Evolutionary conservation across 2,888 invertebrate genomes (phyloP), one percentile per base, ranked within the genome.

Genomic region (Cremastobaeus sp.): DNA sequence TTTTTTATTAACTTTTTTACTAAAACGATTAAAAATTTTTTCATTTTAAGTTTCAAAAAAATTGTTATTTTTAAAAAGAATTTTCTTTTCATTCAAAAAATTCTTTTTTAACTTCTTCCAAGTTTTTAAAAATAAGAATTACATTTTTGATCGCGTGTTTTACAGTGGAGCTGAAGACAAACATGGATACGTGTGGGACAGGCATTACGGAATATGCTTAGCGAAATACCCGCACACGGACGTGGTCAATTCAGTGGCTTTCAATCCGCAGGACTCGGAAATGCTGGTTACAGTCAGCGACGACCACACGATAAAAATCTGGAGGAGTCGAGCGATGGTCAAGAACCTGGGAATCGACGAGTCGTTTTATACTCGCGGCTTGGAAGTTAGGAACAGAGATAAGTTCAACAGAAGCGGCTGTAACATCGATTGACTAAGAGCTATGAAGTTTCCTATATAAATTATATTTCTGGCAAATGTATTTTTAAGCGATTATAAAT

Each of bases 201-300:
- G 95, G 52, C 94, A 95, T 83, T 95, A 95, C 83, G 94, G 95
- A 3, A 90, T 92, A 3, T 93, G 93, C 82, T 87, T 96, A 70
- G 92, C 92, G 0, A 93, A 93, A 82, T 92, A 92, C 78, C 93
- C 93, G 1, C 95, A 96, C 84, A 87, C 88, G 0, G 94, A 95
- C 86, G 94, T 95, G 5, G 95, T 95, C 0, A 95, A 95, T 88
- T 93, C 93, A 14, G 95, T 95, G 0, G 95, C 95, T 1, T 95
- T 96, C 84, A 95, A 95, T 88, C 94, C 95, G 0, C 89, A 89
- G 70, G 93, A 95, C 88, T 91, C 93, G 0, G 93, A 94, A 88
- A 93, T 95, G 92, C 88, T 95, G 21, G 92, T 96, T 4, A 94
- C 95, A 3, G 94, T 94, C 6, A 94, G 95, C 60, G 95, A 96